Evolutionary conservation across 1,140 invertebrate species (phyloP), one percentile per base, ranked within the genome.

Genomic region (Bombus pyrosoma): DNA sequence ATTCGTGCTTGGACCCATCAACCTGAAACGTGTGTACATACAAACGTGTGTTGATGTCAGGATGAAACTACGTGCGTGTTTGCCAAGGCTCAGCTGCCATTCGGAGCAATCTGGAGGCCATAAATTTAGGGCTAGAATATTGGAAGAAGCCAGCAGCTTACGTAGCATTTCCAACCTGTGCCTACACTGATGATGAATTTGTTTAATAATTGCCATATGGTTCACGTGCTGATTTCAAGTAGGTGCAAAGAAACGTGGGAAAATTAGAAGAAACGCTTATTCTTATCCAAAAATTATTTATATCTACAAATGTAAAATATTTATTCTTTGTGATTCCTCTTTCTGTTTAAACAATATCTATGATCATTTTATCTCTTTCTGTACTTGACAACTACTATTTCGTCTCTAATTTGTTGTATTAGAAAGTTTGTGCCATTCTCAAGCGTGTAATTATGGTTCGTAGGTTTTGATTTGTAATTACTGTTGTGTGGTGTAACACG

Each of bases 51-150:
- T 75, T 53, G 47, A 13, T 34, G 39, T 39, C 22, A 4, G 0
- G 15, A 8, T 18, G 47, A 13, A 25, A 5, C 43, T 25, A 37
- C 37, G 39, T n/a, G 81, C 57, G 47, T 80, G 71, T 41, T 34
- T 43, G 4, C 28, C 53, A 41, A 79, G 34, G 53, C 75, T 64
- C 89, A 72, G 81, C 78, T 84, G 88, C 81, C 79, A 87, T 86
- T 90, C 41, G 66, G 83, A 88, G 76, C 86, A 88, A 87, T 90
- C 89, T 76, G 47, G 47, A 59, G 86, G 59, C 68, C 68, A 81
- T 90, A 90, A 90, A 88, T 90, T 53, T 75, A 72, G 81, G 66
- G 57, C 57, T 22, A 66, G 87, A 82, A 81, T 89, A 89, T 86
- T 86, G 72, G 84, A 83, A 73, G 83, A 85, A 80, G 18, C 76